Conservation (phyloP, 1,140 invertebrate genomes). For the Trigoniulus corallinus region DNA sequence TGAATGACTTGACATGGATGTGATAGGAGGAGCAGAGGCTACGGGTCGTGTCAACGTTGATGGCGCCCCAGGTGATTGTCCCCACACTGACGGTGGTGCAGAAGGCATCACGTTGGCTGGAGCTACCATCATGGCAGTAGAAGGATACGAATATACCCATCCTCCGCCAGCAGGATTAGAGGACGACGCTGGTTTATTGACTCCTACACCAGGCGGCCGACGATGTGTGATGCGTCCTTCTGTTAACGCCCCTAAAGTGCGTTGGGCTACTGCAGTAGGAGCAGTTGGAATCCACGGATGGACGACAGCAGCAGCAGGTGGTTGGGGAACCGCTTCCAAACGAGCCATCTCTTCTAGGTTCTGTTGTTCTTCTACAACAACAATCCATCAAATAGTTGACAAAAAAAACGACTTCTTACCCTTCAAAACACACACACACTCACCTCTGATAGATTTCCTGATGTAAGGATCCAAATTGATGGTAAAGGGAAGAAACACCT, state of each 20-base stretch:
- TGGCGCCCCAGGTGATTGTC: no score
- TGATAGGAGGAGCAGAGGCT: no score
- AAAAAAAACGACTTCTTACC: not conserved
- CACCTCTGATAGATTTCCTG: conserved; percentile 85
- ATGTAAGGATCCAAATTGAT: conserved; percentile 93
- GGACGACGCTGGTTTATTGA: not conserved
- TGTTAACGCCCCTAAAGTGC: not conserved
- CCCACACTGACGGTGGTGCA: not conserved
- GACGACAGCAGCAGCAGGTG: not conserved
- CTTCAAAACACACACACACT: conserved; percentile 1
- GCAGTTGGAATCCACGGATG: no score
- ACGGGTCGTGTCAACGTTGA: no score
- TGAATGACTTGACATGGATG: no score
- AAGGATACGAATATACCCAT: not conserved
- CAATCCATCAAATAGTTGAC: not conserved
- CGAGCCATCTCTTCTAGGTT: conserved; percentile 40
- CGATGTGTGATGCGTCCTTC: no score
- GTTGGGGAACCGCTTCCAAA: not conserved
- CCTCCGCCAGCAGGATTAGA: not conserved
- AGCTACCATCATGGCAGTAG: not conserved
- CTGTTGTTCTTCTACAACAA: conserved; percentile 42
- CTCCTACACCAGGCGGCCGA: not conserved
- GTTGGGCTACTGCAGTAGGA: not conserved
- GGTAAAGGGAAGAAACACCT: conserved; percentile 88
- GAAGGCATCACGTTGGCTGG: not conserved